A percentile compares a stretch with the other conserved stretches of the same genome.
These are phyloP conservation scores for Geopemphigus sp. DNA, from an alignment of 1,140 invertebrate genomes.

Conservation along the genomic window DNA sequence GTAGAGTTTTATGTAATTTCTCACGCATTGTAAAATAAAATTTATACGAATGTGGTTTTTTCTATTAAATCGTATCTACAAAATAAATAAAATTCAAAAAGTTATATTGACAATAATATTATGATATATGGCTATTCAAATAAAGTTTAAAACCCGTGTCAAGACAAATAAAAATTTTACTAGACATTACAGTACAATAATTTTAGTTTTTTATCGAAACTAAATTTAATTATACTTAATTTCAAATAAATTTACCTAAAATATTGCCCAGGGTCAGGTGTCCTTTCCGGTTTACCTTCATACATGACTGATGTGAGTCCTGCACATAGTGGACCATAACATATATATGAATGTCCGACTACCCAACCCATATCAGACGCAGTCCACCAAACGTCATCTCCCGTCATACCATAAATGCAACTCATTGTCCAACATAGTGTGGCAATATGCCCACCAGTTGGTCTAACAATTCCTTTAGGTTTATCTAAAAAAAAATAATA, in stretches of 20 bases:
- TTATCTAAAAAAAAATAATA: constrained; percentile 59
- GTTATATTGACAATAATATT: background rate
- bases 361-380: constrained; percentile 92
- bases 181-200: background rate
- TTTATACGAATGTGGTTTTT: no score
- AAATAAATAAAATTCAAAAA: background rate
- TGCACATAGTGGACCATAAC: constrained; percentile 81
- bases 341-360: constrained; percentile 91
- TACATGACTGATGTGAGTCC: constrained; percentile 85
- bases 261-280: constrained; percentile 86
- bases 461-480: constrained; percentile 80
- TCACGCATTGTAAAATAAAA: no score
- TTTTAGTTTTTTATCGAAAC: background rate
- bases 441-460: constrained; percentile 82
- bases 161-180: background rate
- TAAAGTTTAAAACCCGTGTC: background rate
- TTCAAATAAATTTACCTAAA: constrained; percentile 63
- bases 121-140: background rate
- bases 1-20: no score
- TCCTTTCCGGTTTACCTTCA: constrained; percentile 92
- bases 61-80: background rate
- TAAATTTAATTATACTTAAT: background rate
- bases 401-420: constrained; percentile 75
- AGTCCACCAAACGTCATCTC: constrained; percentile 86
- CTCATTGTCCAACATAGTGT: constrained; percentile 81